Base-by-base conservation (phyloP, 2,797 vertebrate genomes). In the Macroramphosus scolopax region DNA sequence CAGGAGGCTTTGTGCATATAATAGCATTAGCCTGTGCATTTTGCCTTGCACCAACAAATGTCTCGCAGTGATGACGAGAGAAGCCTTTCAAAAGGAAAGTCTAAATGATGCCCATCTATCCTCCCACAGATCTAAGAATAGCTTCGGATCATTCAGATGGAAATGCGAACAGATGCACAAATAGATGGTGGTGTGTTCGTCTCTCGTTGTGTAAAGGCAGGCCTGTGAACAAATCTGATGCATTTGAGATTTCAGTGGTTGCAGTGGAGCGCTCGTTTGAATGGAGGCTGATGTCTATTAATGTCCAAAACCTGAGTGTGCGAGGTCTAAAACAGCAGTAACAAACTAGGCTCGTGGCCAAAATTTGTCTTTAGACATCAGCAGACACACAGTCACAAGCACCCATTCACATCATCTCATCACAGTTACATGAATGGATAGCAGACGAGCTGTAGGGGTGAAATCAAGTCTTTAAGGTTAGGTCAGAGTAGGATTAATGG, bases 111-210 rank as follows among this genome's bases (percentile, higher is more conserved):
- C 81, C 79, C 73, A 79, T 85, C 80, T 74, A 78, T 79, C 82
- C 82, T 68, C 83, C 84, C 83, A 82, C 84, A 72, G 72, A 58
- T 70, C 84, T 74, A 81, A 81, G 79, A 85, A 88, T 86, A 88
- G 78, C 73, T 54, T 45, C 37, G 48, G 71, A 82, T 77, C 80
- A 83, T 86, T 88, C 78, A 85, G 66, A 88, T 87, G 81, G 77
- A 85, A 86, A 88, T 88, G 75, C 49, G 58, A 68, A 73, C 77
- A 76, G 57, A 73, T 63, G 57, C 62, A 72, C 72, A 74, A 83
- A 83, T 65, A 68, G 64, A 78, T 31, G 62, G 34, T 39, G 66
- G 51, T 51, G 60, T 66, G 68, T 70, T 78, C 33, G 34, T 81
- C 77, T 75, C 54, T 82, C 68, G 46, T 71, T 69, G 63, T 78